Evolutionary conservation across 2,797 vertebrate genomes (phyloP).

Genomic region (Todus mexicanus): DNA sequence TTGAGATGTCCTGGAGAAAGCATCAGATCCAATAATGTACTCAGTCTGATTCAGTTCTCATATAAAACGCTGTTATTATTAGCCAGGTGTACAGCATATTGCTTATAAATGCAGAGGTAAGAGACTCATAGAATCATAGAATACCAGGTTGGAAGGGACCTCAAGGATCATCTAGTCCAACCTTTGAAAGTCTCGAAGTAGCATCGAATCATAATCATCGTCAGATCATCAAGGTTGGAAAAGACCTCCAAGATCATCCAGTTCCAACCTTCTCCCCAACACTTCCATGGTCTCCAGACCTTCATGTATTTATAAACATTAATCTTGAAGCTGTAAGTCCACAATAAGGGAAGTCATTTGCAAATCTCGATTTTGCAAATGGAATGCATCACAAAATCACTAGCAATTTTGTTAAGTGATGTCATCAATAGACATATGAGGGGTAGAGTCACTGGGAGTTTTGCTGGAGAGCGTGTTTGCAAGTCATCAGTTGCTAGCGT

Average conservation of each 20-base stretch:
- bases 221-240: too few relatives aligned
- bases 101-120: neutral
- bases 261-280: too few relatives aligned
- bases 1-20: neutral
- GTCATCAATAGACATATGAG: neutral
- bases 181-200: neutral
- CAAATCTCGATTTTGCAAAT: neutral
- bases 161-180: too few relatives aligned
- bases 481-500: neutral
- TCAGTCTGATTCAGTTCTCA: neutral
- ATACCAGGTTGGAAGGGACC: too few relatives aligned
- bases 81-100: neutral
- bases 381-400: neutral
- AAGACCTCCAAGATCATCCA: too few relatives aligned
- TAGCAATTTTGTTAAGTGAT: neutral
- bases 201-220: too few relatives aligned
- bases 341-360: neutral
- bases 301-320: too few relatives aligned
- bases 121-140: too few relatives aligned
- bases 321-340: neutral
- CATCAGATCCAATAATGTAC: neutral
- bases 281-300: too few relatives aligned
- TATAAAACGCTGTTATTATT: neutral
- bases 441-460: neutral
- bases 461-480: neutral